These are phyloP conservation scores for Tetramorium alpestre DNA, from an alignment of 1,140 invertebrate genomes.

Conservation along the genomic window DNA sequence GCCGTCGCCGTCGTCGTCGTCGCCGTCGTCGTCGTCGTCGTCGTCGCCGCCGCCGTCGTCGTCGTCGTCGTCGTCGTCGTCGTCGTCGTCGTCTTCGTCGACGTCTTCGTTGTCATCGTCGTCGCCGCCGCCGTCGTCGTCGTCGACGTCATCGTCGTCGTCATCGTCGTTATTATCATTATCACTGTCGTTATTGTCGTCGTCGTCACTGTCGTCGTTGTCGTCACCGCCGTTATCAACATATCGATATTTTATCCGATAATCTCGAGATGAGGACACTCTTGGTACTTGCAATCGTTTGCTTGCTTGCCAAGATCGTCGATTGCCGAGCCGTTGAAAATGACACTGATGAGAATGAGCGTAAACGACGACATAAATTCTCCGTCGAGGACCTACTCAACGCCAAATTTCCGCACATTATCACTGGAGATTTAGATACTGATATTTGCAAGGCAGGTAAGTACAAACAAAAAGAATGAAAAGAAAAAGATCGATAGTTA, in stretches of 20 bases:
- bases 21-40: slow-evolving; percentile 15
- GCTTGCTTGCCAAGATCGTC: slow-evolving; percentile 52
- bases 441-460: slow-evolving; percentile 95
- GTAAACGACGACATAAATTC: slow-evolving; percentile 79
- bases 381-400: slow-evolving; percentile 90
- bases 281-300: slow-evolving; percentile 54
- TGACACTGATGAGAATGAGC: slow-evolving; percentile 24
- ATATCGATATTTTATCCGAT: slow-evolving; percentile 27
- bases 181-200: background rate
- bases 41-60: background rate
- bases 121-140: background rate
- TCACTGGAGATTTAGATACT: slow-evolving; percentile 91
- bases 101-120: slow-evolving; percentile 1
- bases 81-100: background rate
- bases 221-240: background rate
- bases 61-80: background rate
- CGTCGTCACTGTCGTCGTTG: background rate
- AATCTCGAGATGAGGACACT: slow-evolving; percentile 65
- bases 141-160: slow-evolving; percentile 11
- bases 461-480: slow-evolving; percentile 72
- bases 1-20: slow-evolving; percentile 20
- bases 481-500: background rate
- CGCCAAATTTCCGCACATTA: slow-evolving; percentile 88
- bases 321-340: slow-evolving; percentile 58
- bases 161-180: background rate